These are phyloP conservation scores for Lathamus discolor DNA, from an alignment of 2,113 vertebrate species.

Conservation along the genomic window DNA sequence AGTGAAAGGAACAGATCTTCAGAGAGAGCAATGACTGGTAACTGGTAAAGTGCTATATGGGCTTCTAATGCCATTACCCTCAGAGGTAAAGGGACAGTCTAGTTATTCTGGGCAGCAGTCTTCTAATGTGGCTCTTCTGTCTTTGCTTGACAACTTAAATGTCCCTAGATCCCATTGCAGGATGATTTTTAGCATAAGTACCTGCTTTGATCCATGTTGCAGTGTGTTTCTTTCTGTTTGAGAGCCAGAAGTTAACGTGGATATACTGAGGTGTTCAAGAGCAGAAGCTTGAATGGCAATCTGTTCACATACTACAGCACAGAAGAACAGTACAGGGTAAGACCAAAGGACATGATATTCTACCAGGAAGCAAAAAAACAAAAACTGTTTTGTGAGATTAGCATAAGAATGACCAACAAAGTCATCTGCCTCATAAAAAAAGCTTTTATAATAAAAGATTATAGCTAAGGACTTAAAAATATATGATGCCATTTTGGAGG, in stretches of 20 bases:
- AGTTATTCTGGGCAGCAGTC: background rate
- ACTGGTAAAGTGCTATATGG: background rate
- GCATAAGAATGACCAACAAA: background rate
- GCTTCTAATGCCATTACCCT: constrained; percentile 26
- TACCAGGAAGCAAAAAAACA: background rate
- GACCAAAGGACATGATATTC: background rate
- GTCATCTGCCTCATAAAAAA: background rate
- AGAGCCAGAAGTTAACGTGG: background rate
- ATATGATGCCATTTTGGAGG: background rate
- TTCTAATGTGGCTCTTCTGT: constrained; percentile 40
- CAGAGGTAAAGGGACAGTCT: background rate
- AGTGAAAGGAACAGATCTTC: background rate
- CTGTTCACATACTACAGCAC: background rate
- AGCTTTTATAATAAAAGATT: background rate
- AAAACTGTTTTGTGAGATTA: background rate
- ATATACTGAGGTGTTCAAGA: background rate
- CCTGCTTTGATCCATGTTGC: constrained; percentile 2
- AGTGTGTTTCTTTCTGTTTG: background rate
- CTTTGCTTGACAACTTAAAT: constrained; percentile 22
- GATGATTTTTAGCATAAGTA: constrained; percentile 42
- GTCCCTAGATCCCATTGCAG: background rate
- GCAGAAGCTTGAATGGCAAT: background rate
- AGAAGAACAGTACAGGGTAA: background rate
- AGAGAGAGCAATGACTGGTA: background rate
- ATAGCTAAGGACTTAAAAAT: background rate